Evolutionary conservation across 2,113 vertebrate species (phyloP).

Genomic region (Gadus macrocephalus): DNA sequence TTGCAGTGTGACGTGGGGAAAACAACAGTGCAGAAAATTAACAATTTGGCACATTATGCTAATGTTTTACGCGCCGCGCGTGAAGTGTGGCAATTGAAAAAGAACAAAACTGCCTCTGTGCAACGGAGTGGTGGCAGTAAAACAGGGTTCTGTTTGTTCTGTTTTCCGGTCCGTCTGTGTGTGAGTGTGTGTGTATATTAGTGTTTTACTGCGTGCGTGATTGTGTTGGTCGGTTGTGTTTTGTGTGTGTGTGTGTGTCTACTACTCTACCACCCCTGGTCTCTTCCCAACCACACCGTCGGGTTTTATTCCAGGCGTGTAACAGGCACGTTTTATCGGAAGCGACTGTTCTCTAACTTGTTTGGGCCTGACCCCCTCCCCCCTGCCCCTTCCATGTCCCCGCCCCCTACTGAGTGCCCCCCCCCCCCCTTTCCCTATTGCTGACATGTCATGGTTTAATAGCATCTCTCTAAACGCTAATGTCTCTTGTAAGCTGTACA

Average conservation of each 20-base stretch:
- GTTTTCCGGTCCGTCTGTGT: too few species aligned
- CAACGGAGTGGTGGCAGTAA: too few species aligned
- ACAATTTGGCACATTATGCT: constrained; percentile 9
- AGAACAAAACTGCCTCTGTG: too few species aligned
- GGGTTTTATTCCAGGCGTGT: constrained; percentile 42
- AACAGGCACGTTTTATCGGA: constrained; percentile 44
- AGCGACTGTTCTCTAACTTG: constrained; percentile 18
- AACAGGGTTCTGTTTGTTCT: too few species aligned
- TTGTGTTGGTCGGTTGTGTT: too few species aligned
- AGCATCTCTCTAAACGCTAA: constrained; percentile 49
- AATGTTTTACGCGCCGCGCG: constrained; percentile 24
- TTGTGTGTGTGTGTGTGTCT: too few species aligned
- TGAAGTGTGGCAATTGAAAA: too few species aligned
- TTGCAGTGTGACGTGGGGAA: background rate
- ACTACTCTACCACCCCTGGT: too few species aligned
- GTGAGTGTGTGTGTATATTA: too few species aligned
- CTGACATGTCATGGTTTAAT: constrained; percentile 61
- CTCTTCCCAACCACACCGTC: background rate
- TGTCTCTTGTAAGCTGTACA: constrained; percentile 51
- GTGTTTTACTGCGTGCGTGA: too few species aligned
- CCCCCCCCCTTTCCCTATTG: constrained; percentile 29
- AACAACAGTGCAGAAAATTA: constrained; percentile 6
- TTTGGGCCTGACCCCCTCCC: background rate
- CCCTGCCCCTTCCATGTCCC: constrained; percentile 17
- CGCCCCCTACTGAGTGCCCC: constrained; percentile 41